phyloP scores from a whole-genome alignment of 2,797 vertebrate genomes.

The Hydrocynus forskahlii region DNA sequence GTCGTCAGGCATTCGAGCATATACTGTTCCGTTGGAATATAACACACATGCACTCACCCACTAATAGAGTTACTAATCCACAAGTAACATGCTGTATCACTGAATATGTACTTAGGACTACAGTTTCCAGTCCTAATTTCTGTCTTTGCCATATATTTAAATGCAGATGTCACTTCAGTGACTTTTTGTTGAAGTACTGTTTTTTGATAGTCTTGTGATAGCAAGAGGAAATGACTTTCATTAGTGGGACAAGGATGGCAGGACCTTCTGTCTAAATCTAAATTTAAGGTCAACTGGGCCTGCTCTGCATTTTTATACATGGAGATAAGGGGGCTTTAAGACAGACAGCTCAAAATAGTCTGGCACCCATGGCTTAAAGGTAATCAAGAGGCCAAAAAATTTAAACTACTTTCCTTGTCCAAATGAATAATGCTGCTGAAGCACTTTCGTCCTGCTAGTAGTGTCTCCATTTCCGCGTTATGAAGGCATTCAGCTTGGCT shows the following conservation, averaged over 20 bases:
- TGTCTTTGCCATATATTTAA: background rate
- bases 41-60: no score
- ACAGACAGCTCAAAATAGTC: background rate
- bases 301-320: background rate
- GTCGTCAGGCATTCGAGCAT: background rate
- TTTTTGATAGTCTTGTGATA: background rate
- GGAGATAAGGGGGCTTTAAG: background rate
- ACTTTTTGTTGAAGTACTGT: background rate
- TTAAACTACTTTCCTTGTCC: slow-evolving; percentile 47
- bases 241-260: no score
- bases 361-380: background rate
- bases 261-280: background rate
- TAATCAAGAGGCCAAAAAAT: slow-evolving; percentile 1
- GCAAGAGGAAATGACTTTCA: no score
- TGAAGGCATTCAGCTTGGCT: slow-evolving; percentile 1
- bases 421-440: slow-evolving; percentile 80
- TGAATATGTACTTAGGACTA: background rate
- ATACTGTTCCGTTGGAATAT: no score
- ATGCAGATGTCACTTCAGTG: background rate
- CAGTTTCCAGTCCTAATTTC: background rate
- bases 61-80: no score
- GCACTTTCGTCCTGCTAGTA: slow-evolving; percentile 74
- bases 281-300: background rate
- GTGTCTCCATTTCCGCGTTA: slow-evolving; percentile 24
- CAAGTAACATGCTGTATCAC: no score